A percentile compares a stretch with the other conserved stretches of the same genome.
These are phyloP conservation scores for Biston betularia DNA, from an alignment of 2,888 invertebrate species.

Conservation along the genomic window DNA sequence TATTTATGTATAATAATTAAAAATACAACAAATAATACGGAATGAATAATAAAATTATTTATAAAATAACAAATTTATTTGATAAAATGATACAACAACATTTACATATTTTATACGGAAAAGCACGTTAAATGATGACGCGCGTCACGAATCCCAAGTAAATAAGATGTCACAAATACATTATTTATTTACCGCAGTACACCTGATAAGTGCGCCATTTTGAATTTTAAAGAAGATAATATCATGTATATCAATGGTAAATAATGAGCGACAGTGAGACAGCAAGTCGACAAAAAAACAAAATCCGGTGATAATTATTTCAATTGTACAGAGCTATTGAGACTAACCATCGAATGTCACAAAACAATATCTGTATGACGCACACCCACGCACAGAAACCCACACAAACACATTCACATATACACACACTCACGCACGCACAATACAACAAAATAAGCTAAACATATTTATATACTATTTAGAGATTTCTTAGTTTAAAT, in stretches of 20 bases:
- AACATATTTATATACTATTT: too few relatives aligned
- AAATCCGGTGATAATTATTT: too few relatives aligned
- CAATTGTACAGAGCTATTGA: too few relatives aligned
- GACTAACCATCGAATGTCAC: too few relatives aligned
- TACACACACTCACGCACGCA: too few relatives aligned
- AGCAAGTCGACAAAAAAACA: background rate
- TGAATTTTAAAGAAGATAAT: conserved; percentile 4
- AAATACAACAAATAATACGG: too few relatives aligned
- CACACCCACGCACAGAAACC: too few relatives aligned
- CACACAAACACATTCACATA: too few relatives aligned
- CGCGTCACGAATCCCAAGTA: conserved; percentile 41
- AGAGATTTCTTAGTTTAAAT: too few relatives aligned
- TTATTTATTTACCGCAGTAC: conserved; percentile 21
- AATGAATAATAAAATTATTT: too few relatives aligned
- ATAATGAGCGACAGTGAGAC: background rate
- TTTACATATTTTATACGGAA: conserved; percentile 39
- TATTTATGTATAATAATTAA: background rate
- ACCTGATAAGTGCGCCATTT: conserved; percentile 19
- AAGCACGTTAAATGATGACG: conserved; percentile 38
- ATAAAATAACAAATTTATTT: conserved; percentile 3
- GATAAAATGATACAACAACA: conserved; percentile 23
- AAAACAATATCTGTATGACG: too few relatives aligned
- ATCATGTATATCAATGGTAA: conserved; percentile 7
- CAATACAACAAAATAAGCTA: too few relatives aligned
- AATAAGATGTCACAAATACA: conserved; percentile 27